A percentile compares a stretch with the other conserved stretches of the same genome.
phyloP scores from a whole-genome alignment of 2,888 invertebrate genomes.

The Nematopogon swammerdamellus region DNA sequence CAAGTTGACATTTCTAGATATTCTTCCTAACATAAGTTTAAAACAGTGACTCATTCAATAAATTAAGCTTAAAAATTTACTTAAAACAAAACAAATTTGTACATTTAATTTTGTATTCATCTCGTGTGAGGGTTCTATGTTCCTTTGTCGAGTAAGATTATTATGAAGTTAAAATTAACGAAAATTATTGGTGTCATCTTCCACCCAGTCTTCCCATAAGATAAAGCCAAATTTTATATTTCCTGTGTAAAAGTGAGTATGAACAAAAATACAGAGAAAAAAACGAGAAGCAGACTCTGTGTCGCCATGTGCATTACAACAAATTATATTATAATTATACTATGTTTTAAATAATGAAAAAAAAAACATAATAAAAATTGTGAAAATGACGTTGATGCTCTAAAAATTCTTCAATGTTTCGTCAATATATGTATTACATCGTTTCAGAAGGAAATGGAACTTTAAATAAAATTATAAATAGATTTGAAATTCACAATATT shows the following conservation, averaged over 20 bases:
- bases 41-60: too few species aligned
- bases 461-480: too few species aligned
- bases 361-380: slow-evolving; percentile 49
- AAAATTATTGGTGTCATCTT: background rate
- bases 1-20: too few species aligned
- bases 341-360: slow-evolving; percentile 49
- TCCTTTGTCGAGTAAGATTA: too few species aligned
- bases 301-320: slow-evolving; percentile 39
- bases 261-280: background rate
- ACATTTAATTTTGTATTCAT: too few species aligned
- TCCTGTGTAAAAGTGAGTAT: background rate
- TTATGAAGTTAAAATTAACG: background rate
- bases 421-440: too few species aligned
- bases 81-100: too few species aligned
- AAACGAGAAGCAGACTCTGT: background rate
- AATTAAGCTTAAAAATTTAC: too few species aligned
- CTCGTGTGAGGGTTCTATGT: too few species aligned
- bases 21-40: too few species aligned
- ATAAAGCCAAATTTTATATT: background rate
- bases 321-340: slow-evolving; percentile 47
- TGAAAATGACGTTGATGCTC: slow-evolving; percentile 28
- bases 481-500: too few species aligned
- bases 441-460: too few species aligned
- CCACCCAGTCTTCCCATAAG: background rate
- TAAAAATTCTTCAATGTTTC: background rate